Percentiles rank a stretch among this genome's conserved stretches.
phyloP scores from a whole-genome alignment of 1,140 invertebrate species.

The Trichonephila inaurata region DNA sequence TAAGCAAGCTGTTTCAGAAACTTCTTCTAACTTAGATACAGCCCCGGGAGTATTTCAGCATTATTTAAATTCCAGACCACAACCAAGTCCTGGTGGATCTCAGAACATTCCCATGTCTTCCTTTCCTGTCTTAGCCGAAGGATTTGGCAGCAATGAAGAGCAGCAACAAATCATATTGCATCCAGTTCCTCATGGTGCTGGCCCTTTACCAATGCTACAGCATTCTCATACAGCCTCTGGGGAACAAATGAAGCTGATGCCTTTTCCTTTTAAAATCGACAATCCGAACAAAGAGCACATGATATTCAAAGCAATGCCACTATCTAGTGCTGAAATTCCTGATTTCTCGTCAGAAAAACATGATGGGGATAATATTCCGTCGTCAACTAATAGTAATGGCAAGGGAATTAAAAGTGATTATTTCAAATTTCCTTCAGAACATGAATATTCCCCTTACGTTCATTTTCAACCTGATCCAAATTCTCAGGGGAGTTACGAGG shows the following conservation, averaged over 20 bases:
- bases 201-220: not conserved
- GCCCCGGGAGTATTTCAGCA: not conserved
- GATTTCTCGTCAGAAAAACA: not conserved
- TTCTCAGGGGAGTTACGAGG: not conserved
- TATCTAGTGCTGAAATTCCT: not conserved
- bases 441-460: not conserved
- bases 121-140: not conserved
- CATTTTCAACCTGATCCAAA: not conserved
- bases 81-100: not conserved
- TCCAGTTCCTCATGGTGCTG: not conserved
- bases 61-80: not conserved
- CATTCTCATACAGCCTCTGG: not conserved
- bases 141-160: not conserved
- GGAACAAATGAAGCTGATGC: not conserved
- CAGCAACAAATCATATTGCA: not conserved
- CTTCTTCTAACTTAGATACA: not conserved
- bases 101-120: not conserved
- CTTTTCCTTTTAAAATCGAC: slow-evolving; percentile 1
- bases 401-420: not conserved
- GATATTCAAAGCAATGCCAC: not conserved
- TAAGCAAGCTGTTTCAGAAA: not conserved
- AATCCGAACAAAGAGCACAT: not conserved
- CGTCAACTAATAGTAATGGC: not conserved
- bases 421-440: not conserved
- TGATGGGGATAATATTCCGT: not conserved